These are phyloP conservation scores for Leptinotarsa defecta DNA, from an alignment of 1,140 invertebrate genomes.

Conservation along the genomic window DNA sequence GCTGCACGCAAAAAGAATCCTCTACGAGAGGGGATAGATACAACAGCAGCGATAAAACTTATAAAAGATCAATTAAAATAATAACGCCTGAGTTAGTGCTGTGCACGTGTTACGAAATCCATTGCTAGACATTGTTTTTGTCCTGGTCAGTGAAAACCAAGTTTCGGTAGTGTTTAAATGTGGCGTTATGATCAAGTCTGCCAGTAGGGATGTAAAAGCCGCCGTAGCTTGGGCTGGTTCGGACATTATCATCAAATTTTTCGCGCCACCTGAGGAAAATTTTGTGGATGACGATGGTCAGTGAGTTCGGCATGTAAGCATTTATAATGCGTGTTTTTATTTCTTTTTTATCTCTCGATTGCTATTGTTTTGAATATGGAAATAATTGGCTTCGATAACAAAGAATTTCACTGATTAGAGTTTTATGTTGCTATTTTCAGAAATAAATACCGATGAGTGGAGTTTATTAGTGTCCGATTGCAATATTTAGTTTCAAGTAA, in stretches of 20 bases:
- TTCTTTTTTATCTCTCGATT: slow-evolving; percentile 26
- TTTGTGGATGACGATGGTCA: slow-evolving; percentile 44
- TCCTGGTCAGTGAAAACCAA: background rate
- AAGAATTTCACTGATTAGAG: no score
- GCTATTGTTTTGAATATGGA: slow-evolving; percentile 13
- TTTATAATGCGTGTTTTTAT: slow-evolving; percentile 26
- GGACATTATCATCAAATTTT: slow-evolving; percentile 46
- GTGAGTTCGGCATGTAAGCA: slow-evolving; percentile 50
- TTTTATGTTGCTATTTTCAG: no score
- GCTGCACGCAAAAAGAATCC: slow-evolving; percentile 4
- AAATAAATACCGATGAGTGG: no score
- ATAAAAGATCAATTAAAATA: background rate
- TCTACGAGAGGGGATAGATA: background rate
- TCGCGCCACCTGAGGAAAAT: slow-evolving; percentile 35
- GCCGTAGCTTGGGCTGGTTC: slow-evolving; percentile 45
- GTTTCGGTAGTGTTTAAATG: slow-evolving; percentile 10
- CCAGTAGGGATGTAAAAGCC: slow-evolving; percentile 39
- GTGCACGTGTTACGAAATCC: background rate
- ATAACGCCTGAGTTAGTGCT: background rate
- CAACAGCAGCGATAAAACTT: background rate
- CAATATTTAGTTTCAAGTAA: no score
- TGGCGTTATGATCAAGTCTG: slow-evolving; percentile 35
- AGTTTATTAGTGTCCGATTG: no score
- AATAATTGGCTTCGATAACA: background rate
- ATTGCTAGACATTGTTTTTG: background rate